These are phyloP conservation scores for Cosmia trapezina DNA, from an alignment of 2,888 invertebrate genomes.

Conservation along the genomic window DNA sequence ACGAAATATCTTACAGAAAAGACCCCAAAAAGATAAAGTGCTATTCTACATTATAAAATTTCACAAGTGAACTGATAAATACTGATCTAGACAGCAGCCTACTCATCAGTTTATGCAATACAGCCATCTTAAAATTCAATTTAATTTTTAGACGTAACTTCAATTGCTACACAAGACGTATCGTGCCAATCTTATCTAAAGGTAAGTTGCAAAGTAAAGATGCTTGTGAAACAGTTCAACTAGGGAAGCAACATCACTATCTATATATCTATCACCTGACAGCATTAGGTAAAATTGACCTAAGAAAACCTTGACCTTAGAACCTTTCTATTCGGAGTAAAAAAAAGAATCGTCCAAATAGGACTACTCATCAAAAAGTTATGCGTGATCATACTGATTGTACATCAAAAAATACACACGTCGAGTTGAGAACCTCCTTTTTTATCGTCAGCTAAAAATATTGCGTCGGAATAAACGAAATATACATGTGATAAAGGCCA, in stretches of 20 bases:
- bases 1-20: neutral
- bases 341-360: neutral
- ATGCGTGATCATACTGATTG: neutral
- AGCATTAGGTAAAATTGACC: neutral
- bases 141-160: constrained; percentile 43
- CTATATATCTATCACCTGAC: neutral
- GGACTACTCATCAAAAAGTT: neutral
- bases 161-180: constrained; percentile 40
- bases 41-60: constrained; percentile 5
- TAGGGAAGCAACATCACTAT: neutral
- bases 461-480: neutral
- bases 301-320: neutral
- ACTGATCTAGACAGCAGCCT: constrained; percentile 38
- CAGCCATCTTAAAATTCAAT: constrained; percentile 32
- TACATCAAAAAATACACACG: neutral
- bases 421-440: neutral
- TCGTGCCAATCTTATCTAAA: constrained; percentile 47
- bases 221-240: constrained; percentile 31
- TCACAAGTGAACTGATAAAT: constrained; percentile 19
- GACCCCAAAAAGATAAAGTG: neutral
- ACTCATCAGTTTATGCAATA: constrained; percentile 40
- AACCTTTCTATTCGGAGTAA: neutral
- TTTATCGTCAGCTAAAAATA: neutral
- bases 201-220: constrained; percentile 37
- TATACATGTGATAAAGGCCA: no score